phyloP scores from a whole-genome alignment of 2,797 vertebrate species.

The Phrynocephalus guinanensis region DNA sequence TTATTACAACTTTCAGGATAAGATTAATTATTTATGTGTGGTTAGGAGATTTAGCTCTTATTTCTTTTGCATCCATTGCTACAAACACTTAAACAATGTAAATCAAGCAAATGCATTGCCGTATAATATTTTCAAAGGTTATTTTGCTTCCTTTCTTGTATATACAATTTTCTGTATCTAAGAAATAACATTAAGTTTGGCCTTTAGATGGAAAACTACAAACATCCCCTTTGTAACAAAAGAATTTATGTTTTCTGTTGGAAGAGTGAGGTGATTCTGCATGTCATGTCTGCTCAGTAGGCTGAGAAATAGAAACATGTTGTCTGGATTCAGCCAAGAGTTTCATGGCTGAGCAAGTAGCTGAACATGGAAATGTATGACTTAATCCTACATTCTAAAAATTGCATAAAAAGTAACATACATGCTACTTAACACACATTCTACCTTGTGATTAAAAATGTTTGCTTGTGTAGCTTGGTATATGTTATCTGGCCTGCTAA shows the following conservation, averaged over 20 bases:
- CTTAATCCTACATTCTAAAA: neutral
- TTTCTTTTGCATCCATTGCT: conserved; percentile 2
- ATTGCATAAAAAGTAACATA: neutral
- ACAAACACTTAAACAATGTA: neutral
- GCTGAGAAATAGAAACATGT: neutral
- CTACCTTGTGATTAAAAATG: neutral
- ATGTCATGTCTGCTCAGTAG: neutral
- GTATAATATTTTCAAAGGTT: conserved; percentile 2
- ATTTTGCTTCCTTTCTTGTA: neutral
- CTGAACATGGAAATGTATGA: neutral
- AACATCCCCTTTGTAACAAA: neutral
- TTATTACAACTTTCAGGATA: conserved; percentile 39
- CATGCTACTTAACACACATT: neutral
- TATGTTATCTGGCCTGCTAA: neutral
- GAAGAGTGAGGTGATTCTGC: too few species aligned
- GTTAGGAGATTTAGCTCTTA: conserved; percentile 2
- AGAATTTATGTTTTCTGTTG: neutral
- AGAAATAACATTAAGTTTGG: neutral
- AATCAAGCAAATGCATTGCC: conserved; percentile 11
- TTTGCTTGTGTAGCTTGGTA: neutral
- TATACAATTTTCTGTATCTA: neutral
- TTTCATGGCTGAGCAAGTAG: neutral
- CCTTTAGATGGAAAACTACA: neutral
- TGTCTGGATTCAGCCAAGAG: neutral
- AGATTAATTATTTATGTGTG: conserved; percentile 40